Evolutionary conservation across 30 jellyfish, hydroid and myxozoan genomes (phyloP).

Genomic region (Mastigias papua): DNA sequence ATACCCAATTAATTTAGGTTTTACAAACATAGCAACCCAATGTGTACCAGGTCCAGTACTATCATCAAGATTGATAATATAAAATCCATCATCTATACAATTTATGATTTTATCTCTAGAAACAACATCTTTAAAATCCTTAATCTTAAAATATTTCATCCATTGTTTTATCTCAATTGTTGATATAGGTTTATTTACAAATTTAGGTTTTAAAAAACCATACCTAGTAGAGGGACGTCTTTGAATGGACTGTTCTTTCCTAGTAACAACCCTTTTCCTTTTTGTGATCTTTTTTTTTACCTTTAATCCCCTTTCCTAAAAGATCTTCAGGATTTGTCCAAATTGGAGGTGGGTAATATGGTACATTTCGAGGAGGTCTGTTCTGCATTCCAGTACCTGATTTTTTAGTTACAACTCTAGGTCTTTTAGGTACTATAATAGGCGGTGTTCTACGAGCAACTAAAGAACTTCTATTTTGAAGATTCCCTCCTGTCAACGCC

Average conservation of each 20-base stretch:
- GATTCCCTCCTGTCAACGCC: too few relatives aligned
- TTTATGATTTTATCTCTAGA: constrained; percentile 18
- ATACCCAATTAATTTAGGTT: too few relatives aligned
- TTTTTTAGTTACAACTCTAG: neutral
- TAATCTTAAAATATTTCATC: constrained; percentile 34
- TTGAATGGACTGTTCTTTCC: constrained; percentile 67
- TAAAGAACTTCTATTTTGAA: too few relatives aligned
- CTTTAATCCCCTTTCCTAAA: neutral
- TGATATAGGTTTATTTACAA: constrained; percentile 25
- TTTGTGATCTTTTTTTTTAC: constrained; percentile 17
- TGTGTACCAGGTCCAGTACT: too few relatives aligned
- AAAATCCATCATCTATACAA: neutral
- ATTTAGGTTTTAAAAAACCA: constrained; percentile 31
- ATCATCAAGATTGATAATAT: too few relatives aligned
- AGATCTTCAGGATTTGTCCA: neutral
- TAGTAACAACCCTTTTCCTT: constrained; percentile 23
- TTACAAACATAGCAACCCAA: too few relatives aligned
- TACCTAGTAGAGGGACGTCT: constrained; percentile 29
- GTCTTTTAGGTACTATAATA: too few relatives aligned
- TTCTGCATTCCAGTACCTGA: constrained; percentile 34
- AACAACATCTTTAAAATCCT: constrained; percentile 14
- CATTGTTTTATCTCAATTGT: constrained; percentile 17
- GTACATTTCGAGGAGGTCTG: neutral
- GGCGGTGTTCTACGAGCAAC: constrained; percentile 27
- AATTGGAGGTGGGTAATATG: neutral